Evolutionary conservation across 2,797 vertebrate genomes (phyloP), one percentile per base, ranked within the genome.

Genomic region (Melanotaenia boesemani): DNA sequence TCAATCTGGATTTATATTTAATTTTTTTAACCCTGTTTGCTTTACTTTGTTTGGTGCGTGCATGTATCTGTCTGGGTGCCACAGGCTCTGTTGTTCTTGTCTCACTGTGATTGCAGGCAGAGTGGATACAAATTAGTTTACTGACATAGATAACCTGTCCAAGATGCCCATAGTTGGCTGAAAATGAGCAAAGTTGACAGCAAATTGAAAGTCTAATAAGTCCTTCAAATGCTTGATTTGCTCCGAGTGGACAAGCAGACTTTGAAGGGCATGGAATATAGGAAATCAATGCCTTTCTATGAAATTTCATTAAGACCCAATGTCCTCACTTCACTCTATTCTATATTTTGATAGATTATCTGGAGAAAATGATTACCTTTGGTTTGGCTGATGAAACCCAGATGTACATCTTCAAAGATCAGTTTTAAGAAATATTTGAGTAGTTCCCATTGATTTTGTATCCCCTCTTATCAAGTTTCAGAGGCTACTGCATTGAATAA

Each of bases 171-270:
- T 94, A 95, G 94, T 91, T 93, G 92, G 91, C 95, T 97, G 95
- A 97, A 96, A 98, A 97, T 95, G 96, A 99, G 92, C 94, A 95
- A 96, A 96, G 95, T 95, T 97, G 97, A 98, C 96, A 96, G 95
- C 93, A 95, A 95, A 92, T 96, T 95, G 94, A 96, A 96, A 96
- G 95, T 96, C 95, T 97, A 97, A 98, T 96, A 96, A 97, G 96
- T 96, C 95, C 95, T 95, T 97, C 95, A 96, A 95, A 96, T 95
- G 95, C 94, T 95, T 96, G 95, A 95, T 94, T 96, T 96, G 91
- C 90, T 83, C 93, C 92, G 85, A 91, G 93, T 92, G 93, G 95
- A 96, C 93, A 94, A 94, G 94, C 91, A 90, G 95, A 96, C 95
- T 95, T 96, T 96, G 95, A 95, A 93, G 93, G 91, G 93, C 95